Evolutionary conservation across 2,888 invertebrate genomes (phyloP).

Genomic region (Callosobruchus maculatus): DNA sequence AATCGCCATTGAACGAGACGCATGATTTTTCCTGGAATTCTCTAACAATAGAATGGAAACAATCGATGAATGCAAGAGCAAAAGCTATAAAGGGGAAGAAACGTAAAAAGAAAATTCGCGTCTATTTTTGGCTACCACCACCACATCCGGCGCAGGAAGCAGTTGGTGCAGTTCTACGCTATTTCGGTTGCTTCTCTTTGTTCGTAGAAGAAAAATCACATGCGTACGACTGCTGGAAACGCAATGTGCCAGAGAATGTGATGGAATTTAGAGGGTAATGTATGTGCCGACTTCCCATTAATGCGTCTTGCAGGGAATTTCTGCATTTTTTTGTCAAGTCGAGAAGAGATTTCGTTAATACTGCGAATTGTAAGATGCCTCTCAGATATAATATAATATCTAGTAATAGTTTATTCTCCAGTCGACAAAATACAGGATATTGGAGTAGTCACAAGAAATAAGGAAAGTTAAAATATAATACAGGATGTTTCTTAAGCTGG

Average conservation of each 20-base stretch:
- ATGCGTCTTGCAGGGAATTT: too few species aligned
- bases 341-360: too few species aligned
- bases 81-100: constrained; percentile 9
- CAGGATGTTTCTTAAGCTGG: too few species aligned
- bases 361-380: too few species aligned
- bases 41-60: not conserved
- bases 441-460: too few species aligned
- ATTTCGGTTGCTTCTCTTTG: not conserved
- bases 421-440: too few species aligned
- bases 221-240: not conserved
- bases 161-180: not conserved
- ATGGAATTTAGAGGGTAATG: not conserved
- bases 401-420: too few species aligned
- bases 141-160: constrained; percentile 23
- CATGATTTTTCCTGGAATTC: not conserved
- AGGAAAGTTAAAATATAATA: too few species aligned
- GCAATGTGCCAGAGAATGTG: not conserved
- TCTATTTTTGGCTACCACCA: constrained; percentile 34
- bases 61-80: not conserved
- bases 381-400: too few species aligned
- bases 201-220: not conserved
- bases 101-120: constrained; percentile 22
- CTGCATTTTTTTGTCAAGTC: too few species aligned
- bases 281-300: too few species aligned
- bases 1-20: not conserved